A percentile compares a stretch with the other conserved stretches of the same genome.
These are phyloP conservation scores for Rhadinocentrus ornatus DNA, from an alignment of 2,797 vertebrate genomes.

Conservation along the genomic window DNA sequence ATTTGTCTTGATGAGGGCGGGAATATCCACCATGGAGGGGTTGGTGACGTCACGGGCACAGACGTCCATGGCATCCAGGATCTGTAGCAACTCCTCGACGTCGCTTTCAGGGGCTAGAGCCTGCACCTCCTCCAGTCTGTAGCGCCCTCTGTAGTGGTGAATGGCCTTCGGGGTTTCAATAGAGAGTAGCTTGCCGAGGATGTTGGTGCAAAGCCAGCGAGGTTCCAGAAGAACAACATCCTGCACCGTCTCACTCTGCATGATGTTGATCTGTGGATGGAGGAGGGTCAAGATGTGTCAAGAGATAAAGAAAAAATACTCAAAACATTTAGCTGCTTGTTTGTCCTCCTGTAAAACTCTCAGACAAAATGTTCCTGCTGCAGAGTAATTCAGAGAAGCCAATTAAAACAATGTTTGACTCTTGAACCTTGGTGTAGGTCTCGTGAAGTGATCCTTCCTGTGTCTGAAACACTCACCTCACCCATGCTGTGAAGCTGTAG, in stretches of 20 bases:
- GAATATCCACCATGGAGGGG: constrained; percentile 95
- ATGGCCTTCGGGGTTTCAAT: constrained; percentile 95
- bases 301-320: too few species aligned
- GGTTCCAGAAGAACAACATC: constrained; percentile 97
- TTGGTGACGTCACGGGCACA: constrained; percentile 93
- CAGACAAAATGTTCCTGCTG: too few species aligned
- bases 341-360: too few species aligned
- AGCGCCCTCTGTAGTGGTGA: constrained; percentile 97
- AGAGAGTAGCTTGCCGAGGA: constrained; percentile 92
- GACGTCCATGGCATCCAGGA: constrained; percentile 97
- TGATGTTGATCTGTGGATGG: constrained; percentile 91
- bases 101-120: constrained; percentile 92
- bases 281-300: too few species aligned
- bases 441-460: neutral
- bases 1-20: constrained; percentile 95
- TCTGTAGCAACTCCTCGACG: constrained; percentile 94
- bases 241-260: constrained; percentile 98
- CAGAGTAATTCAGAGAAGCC: too few species aligned
- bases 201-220: constrained; percentile 92
- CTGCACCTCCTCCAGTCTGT: constrained; percentile 94
- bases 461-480: constrained; percentile 79
- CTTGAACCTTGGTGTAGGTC: constrained; percentile 30
- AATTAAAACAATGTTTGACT: neutral
- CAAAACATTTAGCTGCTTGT: too few species aligned
- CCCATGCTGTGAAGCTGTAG: constrained; percentile 95